Evolutionary conservation across 1,140 invertebrate species (phyloP).

Genomic region (Philopotamus ludificatus): DNA sequence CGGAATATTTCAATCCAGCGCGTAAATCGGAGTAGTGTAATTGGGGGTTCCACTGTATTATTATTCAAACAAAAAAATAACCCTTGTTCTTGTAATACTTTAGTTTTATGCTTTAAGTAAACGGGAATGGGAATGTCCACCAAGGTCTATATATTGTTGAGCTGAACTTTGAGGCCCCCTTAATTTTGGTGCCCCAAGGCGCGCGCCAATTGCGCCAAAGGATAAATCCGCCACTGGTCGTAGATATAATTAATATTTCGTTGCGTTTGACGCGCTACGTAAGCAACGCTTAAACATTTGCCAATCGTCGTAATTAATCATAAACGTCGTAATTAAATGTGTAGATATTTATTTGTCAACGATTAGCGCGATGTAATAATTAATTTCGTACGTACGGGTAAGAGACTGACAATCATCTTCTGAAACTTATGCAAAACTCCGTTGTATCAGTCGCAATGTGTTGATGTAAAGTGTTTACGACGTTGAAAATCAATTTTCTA

Average conservation of each 20-base stretch:
- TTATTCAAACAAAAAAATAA: neutral
- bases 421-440: neutral
- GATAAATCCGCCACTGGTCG: neutral
- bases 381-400: slow-evolving; percentile 34
- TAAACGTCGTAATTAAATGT: too few species aligned
- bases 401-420: slow-evolving; percentile 42
- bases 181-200: too few species aligned
- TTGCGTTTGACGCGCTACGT: too few species aligned
- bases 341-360: neutral
- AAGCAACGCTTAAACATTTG: too few species aligned
- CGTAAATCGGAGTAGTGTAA: too few species aligned
- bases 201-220: neutral
- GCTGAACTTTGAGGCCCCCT: too few species aligned
- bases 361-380: neutral
- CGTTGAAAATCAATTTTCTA: neutral
- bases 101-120: neutral
- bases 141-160: too few species aligned
- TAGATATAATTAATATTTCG: neutral
- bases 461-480: too few species aligned
- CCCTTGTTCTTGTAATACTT: neutral
- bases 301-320: too few species aligned
- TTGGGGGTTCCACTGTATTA: too few species aligned
- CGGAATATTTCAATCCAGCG: too few species aligned
- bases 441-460: neutral
- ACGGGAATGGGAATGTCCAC: too few species aligned